Percentiles rank a stretch among this genome's conserved stretches.
phyloP scores from a whole-genome alignment of 2,113 vertebrate genomes.

The Galeopterus variegatus region DNA sequence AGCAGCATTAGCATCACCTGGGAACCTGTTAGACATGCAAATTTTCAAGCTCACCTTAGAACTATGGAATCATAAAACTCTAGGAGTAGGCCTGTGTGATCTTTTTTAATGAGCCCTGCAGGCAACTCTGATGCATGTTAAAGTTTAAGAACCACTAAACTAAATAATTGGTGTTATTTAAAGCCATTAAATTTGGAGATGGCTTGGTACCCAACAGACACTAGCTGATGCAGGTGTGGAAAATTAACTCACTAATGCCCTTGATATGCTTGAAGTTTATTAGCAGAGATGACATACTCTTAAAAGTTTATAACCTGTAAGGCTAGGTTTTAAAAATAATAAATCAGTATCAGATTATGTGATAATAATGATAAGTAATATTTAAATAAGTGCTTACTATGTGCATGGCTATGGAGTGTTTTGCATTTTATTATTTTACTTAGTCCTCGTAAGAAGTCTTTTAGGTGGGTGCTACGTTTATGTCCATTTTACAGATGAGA shows the following conservation, averaged over 20 bases:
- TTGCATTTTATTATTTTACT: conserved; percentile 24
- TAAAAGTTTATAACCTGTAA: not conserved
- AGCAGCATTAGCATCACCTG: not conserved
- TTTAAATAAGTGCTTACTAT: not conserved
- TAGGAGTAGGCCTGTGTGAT: not conserved
- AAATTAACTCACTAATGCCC: not conserved
- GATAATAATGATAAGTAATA: not conserved
- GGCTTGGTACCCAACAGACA: not conserved
- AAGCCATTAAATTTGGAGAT: not conserved
- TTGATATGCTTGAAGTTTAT: not conserved
- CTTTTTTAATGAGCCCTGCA: not conserved
- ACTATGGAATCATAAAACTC: not conserved
- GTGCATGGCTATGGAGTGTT: not conserved
- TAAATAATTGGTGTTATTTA: not conserved
- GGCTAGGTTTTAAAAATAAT: not conserved
- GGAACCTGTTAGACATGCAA: not conserved
- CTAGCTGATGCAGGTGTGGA: not conserved
- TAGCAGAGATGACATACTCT: not conserved
- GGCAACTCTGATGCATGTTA: not conserved
- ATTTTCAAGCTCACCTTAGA: not conserved
- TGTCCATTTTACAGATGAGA: not conserved
- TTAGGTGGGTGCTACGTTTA: not conserved
- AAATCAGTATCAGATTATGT: not conserved
- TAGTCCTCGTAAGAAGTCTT: not conserved
- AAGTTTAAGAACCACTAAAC: conserved; percentile 32